Percentiles rank a stretch among this genome's conserved stretches.
These are phyloP conservation scores for Brachionus rubens DNA, from an alignment of 1,140 invertebrate species.

Conservation along the genomic window DNA sequence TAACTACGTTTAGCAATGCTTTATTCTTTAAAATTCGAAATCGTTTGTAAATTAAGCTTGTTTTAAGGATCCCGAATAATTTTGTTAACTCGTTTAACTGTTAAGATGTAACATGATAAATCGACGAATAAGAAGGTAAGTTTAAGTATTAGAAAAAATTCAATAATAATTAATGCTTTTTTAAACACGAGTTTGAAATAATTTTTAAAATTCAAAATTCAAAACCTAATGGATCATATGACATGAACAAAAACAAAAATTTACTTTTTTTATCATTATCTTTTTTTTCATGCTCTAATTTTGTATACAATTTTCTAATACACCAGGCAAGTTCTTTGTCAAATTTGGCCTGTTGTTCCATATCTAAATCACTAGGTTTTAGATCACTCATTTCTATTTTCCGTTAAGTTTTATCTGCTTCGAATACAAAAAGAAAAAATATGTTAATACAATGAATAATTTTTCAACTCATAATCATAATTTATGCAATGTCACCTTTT, in stretches of 20 bases:
- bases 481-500: conserved; percentile 22
- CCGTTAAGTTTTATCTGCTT: not conserved
- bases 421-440: not conserved
- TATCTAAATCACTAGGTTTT: not conserved
- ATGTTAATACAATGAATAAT: not conserved
- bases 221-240: no score
- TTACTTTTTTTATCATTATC: conserved; percentile 22
- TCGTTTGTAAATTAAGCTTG: no score
- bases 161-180: no score
- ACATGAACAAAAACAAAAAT: not conserved
- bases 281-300: conserved; percentile 15
- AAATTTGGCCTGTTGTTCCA: conserved; percentile 26
- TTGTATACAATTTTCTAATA: conserved; percentile 13
- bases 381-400: not conserved
- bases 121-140: no score
- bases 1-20: no score
- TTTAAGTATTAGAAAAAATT: no score
- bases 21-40: no score
- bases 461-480: not conserved
- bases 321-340: conserved; percentile 24
- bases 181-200: no score
- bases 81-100: no score
- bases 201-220: no score
- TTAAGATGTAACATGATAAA: no score
- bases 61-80: no score